Evolutionary conservation across 2,888 invertebrate genomes (phyloP).

Genomic region (Hirtodrosophila cameraria): DNA sequence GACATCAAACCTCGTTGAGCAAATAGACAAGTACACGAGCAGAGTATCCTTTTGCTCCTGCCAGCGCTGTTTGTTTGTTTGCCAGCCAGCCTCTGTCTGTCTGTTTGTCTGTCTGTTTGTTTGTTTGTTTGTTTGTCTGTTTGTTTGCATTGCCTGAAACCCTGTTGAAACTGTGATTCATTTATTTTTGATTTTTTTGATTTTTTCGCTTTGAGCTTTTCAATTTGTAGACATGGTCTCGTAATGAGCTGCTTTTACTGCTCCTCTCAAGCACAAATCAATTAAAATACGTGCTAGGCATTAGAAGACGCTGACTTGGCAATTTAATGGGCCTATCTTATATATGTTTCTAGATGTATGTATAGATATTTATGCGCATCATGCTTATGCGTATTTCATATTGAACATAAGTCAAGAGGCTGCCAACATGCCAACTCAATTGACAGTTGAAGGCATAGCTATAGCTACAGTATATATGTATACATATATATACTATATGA

Average conservation of each 20-base stretch:
- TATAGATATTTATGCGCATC: slow-evolving; percentile 59
- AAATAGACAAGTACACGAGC: slow-evolving; percentile 54
- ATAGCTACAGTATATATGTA: slow-evolving; percentile 18
- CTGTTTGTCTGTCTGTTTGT: not conserved
- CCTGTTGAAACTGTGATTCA: slow-evolving; percentile 50
- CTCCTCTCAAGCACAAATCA: slow-evolving; percentile 77
- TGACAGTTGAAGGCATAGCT: slow-evolving; percentile 68
- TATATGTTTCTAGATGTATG: not conserved
- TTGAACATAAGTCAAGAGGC: slow-evolving; percentile 77
- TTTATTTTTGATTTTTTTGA: slow-evolving; percentile 8
- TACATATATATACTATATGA: slow-evolving; percentile 56
- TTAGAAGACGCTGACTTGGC: slow-evolving; percentile 67
- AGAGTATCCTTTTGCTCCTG: slow-evolving; percentile 54
- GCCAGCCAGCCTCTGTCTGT: slow-evolving; percentile 1
- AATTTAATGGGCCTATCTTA: slow-evolving; percentile 39
- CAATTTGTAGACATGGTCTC: slow-evolving; percentile 41
- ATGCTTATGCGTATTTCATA: slow-evolving; percentile 71
- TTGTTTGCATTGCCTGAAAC: slow-evolving; percentile 52
- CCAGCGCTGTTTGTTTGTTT: no score
- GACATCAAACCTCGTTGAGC: slow-evolving; percentile 74
- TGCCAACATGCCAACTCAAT: slow-evolving; percentile 79
- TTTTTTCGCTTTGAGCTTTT: slow-evolving; percentile 27
- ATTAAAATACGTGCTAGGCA: slow-evolving; percentile 82
- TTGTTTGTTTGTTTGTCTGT: slow-evolving; percentile 38
- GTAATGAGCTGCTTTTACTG: slow-evolving; percentile 51